Percentiles rank a stretch among this genome's conserved stretches.
These are phyloP conservation scores for Chinchilla lanigera DNA, from an alignment of 2,113 vertebrate species.

Conservation along the genomic window DNA sequence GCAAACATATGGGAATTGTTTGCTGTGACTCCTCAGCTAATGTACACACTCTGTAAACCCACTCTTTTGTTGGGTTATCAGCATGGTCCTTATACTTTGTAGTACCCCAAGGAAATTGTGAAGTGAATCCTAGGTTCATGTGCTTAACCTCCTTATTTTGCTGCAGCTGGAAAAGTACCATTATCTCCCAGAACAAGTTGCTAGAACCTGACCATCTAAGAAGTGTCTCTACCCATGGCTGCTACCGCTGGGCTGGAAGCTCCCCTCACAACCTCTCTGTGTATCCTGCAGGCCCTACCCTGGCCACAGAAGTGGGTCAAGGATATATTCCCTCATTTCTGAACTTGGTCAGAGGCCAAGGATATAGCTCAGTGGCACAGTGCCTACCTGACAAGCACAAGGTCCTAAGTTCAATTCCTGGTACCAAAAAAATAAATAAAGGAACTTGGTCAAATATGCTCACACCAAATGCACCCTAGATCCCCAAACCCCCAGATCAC, in stretches of 20 bases:
- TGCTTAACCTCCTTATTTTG: background rate
- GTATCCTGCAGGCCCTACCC: background rate
- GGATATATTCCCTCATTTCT: background rate
- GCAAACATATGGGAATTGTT: background rate
- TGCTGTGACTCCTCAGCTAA: background rate
- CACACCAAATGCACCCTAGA: background rate
- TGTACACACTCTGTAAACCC: background rate
- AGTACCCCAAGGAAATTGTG: background rate
- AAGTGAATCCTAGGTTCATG: background rate
- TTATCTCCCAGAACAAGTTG: background rate
- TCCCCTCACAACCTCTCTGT: background rate
- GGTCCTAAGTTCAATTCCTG: no score
- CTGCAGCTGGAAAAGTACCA: background rate
- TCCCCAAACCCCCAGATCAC: background rate
- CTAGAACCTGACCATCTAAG: background rate
- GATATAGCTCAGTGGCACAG: no score
- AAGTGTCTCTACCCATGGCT: background rate
- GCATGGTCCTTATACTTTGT: background rate
- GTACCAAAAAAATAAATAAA: no score
- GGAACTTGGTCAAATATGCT: background rate
- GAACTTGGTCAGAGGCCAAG: background rate
- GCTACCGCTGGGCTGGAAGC: background rate
- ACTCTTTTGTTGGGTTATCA: background rate
- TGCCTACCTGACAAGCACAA: no score
- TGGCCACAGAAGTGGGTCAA: no score